Base-by-base conservation (phyloP, 2,797 vertebrate species). In the Phrynocephalus guinanensis region DNA sequence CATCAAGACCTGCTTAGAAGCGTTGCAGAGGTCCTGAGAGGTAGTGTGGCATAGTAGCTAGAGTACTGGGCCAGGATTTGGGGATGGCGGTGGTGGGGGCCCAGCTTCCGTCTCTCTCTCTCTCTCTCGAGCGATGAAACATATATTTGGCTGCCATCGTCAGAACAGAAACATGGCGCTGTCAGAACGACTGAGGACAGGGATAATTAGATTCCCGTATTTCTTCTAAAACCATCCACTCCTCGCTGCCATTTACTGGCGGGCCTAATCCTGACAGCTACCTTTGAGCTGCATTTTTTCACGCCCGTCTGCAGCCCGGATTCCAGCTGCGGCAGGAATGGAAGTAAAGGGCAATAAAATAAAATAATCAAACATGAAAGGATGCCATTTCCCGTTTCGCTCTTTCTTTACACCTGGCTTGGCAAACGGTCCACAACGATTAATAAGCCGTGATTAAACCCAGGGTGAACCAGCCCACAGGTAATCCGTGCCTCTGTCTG, bases 261-360 rank as follows among this genome's bases (percentile, higher is more conserved):
- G 82, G 52, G 6, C 50, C 26, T 86, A 79, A 86, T 70, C 76
- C 28, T 38, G 26, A 9, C 26, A 1, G 20, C 10, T 79, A 52
- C 75, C 76, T 68, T 38, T 30, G 16, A 28, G 66, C 76, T n/a
- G 3, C 1, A 44, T 2, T 33, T 52, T 66, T 15, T 15, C 30
- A 44, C 3, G 5, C 28, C 33, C 3, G 10, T 38, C 63, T 50
- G 28, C 24, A 26, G 44, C 20, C 44, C 33, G 60, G 30, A 30
- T 0, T 78, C 84, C 75, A 68, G 63, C 84, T 68, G 84, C n/a
- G 84, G n/a, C 76, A 78, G 84, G 84, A 85, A 85, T 68, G 20
- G n/a, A 15, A 6, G 20, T 3, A 18, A 18, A 4, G 52, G 20
- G 28, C 13, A 4, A 66, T 63, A 84, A 56, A 44, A 71, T 44